phyloP scores from a whole-genome alignment of 2,797 vertebrate genomes.

The Etheostoma perlongum region DNA sequence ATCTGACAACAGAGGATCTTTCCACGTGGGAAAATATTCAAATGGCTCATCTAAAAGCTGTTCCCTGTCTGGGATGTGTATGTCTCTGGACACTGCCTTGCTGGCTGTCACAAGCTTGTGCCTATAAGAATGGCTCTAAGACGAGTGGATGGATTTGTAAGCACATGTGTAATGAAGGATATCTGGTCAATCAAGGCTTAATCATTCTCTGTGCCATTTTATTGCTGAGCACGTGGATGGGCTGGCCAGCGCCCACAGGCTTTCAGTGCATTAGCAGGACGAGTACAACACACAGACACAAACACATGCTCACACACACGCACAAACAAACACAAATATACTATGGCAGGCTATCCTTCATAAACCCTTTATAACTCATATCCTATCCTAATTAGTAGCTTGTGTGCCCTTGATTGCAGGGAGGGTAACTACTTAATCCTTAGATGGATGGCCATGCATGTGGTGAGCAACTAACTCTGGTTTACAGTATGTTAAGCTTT shows the following conservation, averaged over 20 bases:
- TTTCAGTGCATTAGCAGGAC: slow-evolving; percentile 77
- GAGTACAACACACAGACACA: slow-evolving; percentile 46
- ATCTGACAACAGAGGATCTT: slow-evolving; percentile 38
- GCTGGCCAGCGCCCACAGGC: slow-evolving; percentile 75
- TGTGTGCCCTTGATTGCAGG: slow-evolving; percentile 66
- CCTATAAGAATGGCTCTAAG: slow-evolving; percentile 62
- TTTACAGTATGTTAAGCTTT: slow-evolving; percentile 61
- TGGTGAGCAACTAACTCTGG: slow-evolving; percentile 41
- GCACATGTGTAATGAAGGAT: slow-evolving; percentile 82
- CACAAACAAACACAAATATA: slow-evolving; percentile 50
- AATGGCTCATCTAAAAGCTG: slow-evolving; percentile 41
- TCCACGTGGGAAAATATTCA: slow-evolving; percentile 36
- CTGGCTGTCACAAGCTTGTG: slow-evolving; percentile 58
- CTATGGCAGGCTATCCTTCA: slow-evolving; percentile 65
- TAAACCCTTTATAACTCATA: slow-evolving; percentile 67
- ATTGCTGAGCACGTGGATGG: slow-evolving; percentile 66
- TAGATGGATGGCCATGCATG: slow-evolving; percentile 49
- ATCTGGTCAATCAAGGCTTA: slow-evolving; percentile 83
- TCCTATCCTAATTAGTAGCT: slow-evolving; percentile 67
- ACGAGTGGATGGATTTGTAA: slow-evolving; percentile 71
- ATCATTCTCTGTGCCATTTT: slow-evolving; percentile 82
- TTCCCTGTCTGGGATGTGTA: slow-evolving; percentile 33
- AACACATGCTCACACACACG: slow-evolving; percentile 33
- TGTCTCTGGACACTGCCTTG: slow-evolving; percentile 35
- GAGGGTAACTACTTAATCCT: slow-evolving; percentile 66